phyloP scores from a whole-genome alignment of 2,797 vertebrate species.

The Columba guinea region DNA sequence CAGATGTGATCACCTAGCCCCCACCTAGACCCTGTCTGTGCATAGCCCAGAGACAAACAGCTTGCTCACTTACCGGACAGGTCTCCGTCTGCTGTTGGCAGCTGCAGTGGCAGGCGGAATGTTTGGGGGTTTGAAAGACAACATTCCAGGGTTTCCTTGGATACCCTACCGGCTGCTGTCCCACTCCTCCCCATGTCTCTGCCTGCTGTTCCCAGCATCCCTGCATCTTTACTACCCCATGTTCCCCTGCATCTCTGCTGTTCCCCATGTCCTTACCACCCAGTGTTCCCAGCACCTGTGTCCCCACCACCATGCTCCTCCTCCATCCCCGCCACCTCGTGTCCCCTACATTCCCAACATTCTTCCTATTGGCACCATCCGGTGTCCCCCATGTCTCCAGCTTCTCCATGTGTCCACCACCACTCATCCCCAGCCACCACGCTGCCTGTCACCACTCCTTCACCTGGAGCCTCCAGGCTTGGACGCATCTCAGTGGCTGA shows the following conservation, averaged over 20 bases:
- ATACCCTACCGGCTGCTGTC: neutral
- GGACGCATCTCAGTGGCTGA: neutral
- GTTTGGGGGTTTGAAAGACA: fast-evolving
- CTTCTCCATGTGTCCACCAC: neutral
- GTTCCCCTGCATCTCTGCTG: too few species aligned
- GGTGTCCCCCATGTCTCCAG: neutral
- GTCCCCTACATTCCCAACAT: neutral
- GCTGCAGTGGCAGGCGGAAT: neutral
- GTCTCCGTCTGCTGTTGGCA: neutral
- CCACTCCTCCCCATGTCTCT: fast-evolving
- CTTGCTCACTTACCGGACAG: neutral
- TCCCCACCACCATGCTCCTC: too few species aligned
- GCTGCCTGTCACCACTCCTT: neutral
- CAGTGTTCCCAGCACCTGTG: neutral
- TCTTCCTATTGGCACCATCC: neutral
- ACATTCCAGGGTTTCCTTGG: neutral
- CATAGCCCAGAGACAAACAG: too few species aligned
- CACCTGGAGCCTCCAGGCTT: neutral
- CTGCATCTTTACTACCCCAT: fast-evolving
- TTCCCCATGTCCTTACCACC: too few species aligned
- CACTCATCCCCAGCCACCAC: fast-evolving
- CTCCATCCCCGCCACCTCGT: neutral
- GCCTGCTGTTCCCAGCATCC: too few species aligned
- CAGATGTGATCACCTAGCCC: neutral
- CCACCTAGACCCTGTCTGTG: too few species aligned